Evolutionary conservation across 2,888 invertebrate genomes (phyloP).

Genomic region (Eledone cirrhosa): DNA sequence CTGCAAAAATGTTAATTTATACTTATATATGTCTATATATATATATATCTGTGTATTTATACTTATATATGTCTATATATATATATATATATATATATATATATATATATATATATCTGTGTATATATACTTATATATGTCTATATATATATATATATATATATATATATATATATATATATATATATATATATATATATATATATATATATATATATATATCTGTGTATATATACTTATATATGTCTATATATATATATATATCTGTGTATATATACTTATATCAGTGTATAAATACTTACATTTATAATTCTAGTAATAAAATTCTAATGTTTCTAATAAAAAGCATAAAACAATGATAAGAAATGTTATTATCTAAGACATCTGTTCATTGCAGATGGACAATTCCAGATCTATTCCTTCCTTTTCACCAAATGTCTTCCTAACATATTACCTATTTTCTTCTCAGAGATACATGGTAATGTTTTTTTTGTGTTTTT

Average conservation of each 20-base stretch:
- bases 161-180: not conserved
- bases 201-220: constrained; percentile 22
- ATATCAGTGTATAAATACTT: not conserved
- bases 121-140: not conserved
- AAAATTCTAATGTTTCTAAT: too few relatives aligned
- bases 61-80: not conserved
- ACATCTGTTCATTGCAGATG: too few relatives aligned
- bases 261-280: not conserved
- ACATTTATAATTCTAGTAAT: too few relatives aligned
- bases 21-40: too few relatives aligned
- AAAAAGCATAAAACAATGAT: too few relatives aligned
- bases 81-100: not conserved
- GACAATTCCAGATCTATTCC: too few relatives aligned
- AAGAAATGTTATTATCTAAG: too few relatives aligned
- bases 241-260: not conserved
- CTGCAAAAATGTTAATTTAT: too few relatives aligned
- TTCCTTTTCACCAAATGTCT: too few relatives aligned
- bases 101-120: not conserved
- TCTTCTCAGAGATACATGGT: too few relatives aligned
- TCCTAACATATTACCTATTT: too few relatives aligned
- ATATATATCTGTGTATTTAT: not conserved
- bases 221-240: not conserved
- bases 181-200: not conserved
- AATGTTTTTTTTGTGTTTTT: too few relatives aligned
- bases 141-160: not conserved